Evolutionary conservation across 2,113 vertebrate species (phyloP), one percentile per base, ranked within the genome.

Genomic region (Macquaria australasica): DNA sequence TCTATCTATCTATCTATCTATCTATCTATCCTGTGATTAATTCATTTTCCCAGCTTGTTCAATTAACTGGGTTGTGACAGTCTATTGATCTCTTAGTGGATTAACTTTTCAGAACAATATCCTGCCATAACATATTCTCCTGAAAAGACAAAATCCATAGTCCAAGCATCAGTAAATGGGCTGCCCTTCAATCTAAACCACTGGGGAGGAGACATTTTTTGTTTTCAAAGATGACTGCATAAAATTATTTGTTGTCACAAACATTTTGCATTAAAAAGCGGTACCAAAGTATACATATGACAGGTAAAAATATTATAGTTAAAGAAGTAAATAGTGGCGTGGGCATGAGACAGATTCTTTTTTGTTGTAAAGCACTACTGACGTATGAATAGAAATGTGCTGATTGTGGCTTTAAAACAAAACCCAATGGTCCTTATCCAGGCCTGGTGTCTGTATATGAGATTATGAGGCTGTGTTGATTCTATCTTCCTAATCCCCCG

Each of bases 401-500:
- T 88, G 89, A 88, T 80, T 76, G 71, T 85, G 59, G 83, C 89
- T 91, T 91, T 90, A 85, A 90, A 88, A 83, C 81, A 88, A 81
- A 89, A 66, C 53, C 87, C 81, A 84, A 37, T 78, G 67, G 82
- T 78, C 83, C 78, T 85, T 77, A 71, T 87, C 88, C 87, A 83
- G 77, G 67, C 73, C 77, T n/a, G 83, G 82, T 88, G 91, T 88
- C 91, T 85, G 80, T 88, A 79, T 93, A 77, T 90, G 87, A 93
- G 91, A 92, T 93, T 93, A 92, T 91, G 81, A 91, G 77, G 58
- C 77, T 67, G 78, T 91, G 88, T 91, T 91, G 91, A 93, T 93
- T 89, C 72, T 94, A 93, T 94, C 92, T 92, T 85, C 69, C 66
- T 93, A 94, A 94, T 94, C 93, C 92, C 62, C 86, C n/a, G 21